These are phyloP conservation scores for Scaptomyza graminum DNA, from an alignment of 1,140 invertebrate species.

Conservation along the genomic window DNA sequence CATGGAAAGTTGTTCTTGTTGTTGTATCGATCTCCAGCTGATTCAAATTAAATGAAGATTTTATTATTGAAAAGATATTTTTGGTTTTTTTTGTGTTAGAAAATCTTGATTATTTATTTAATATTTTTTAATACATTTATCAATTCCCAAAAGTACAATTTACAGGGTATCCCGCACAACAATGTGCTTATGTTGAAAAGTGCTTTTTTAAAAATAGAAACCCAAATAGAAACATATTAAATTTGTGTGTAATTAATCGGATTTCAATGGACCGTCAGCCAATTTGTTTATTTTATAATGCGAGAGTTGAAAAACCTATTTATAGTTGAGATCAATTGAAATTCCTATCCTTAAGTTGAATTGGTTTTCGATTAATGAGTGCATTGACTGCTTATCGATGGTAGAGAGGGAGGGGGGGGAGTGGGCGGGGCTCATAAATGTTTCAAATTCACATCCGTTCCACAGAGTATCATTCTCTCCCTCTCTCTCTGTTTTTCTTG, in stretches of 20 bases:
- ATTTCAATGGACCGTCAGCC: constrained; percentile 31
- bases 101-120: too few species aligned
- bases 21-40: neutral
- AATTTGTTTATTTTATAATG: constrained; percentile 46
- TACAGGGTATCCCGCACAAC: neutral
- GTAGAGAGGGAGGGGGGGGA: too few species aligned
- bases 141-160: too few species aligned
- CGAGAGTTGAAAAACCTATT: constrained; percentile 23
- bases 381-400: constrained; percentile 45
- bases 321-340: constrained; percentile 30
- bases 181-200: constrained; percentile 13
- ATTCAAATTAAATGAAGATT: too few species aligned
- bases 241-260: constrained; percentile 33
- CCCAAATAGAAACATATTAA: constrained; percentile 17
- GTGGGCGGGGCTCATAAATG: constrained; percentile 12
- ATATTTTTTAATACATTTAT: too few species aligned
- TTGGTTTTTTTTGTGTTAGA: too few species aligned
- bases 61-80: too few species aligned
- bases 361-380: constrained; percentile 37
- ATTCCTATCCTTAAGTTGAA: constrained; percentile 1
- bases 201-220: constrained; percentile 28
- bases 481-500: constrained; percentile 2
- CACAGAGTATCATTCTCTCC: neutral
- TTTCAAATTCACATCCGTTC: constrained; percentile 62
- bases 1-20: neutral